Evolutionary conservation across 2,888 invertebrate species (phyloP), one percentile per base, ranked within the genome.

Genomic region (Apantesis nais): DNA sequence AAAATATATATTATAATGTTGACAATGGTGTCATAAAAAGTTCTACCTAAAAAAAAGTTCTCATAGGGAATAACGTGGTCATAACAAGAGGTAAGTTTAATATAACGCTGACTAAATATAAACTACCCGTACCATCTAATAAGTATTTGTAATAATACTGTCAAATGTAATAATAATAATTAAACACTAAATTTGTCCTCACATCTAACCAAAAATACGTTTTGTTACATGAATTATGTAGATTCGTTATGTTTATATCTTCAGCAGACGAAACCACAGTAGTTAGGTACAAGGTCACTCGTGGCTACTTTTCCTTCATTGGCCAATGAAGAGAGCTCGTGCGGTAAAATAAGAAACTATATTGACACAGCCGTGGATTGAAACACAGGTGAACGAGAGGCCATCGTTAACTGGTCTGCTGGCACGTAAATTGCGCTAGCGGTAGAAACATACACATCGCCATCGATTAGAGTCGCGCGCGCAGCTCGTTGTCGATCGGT

Each of bases 401-500:
- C 86, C 91, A 80, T 68, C 19, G 29, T 83, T 84, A 80, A 86
- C 73, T 89, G 88, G 92, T 79, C 76, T 67, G 66, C 66, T 75
- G 85, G 83, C 80, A 88, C 85, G 90, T 90, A 89, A 91, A 92
- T 85, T 89, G 86, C 88, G 87, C 83, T 85, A 86, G 85, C 86
- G 82, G 84, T 82, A 84, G 78, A 79, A 83, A 79, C 85, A 83
- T 87, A 86, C 89, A 90, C 88, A 89, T 82, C 88, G 89, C 86
- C 85, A 87, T 88, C 88, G 89, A 88, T 88, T 85, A 85, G 83
- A 87, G 87, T 80, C 89, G 92, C 88, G 90, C 85, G 88, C 89
- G 86, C 89, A 81, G 79, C 87, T 82, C 85, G 74, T 83, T 82
- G 84, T 82, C 84, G 83, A 81, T 80, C 75, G 73, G 79, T 76